Base-by-base conservation (phyloP, 2,797 vertebrate genomes). In the Phrynocephalus forsythii region DNA sequence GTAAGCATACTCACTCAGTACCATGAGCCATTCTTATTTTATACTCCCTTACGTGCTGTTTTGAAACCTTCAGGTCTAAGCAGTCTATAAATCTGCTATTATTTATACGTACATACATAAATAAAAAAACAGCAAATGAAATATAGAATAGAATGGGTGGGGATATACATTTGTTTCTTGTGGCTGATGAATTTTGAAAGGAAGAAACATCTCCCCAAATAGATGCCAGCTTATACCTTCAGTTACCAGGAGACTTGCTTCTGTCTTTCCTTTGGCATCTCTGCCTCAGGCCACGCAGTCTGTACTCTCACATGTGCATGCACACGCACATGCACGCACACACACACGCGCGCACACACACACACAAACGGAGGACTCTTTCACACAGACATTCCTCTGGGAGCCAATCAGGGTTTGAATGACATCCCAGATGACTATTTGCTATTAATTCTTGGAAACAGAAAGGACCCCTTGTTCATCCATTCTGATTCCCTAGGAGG, bases 401-500 rank as follows among this genome's bases (percentile, higher is more conserved):
- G 96, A 97, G 96, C 96, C 87, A 96, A 96, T 97, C 96, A 96
- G 96, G 94, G 94, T 94, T 97, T 97, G 97, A 96, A 96, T 97
- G 97, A 97, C 97, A 97, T 96, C 96, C 96, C 95, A 96, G 96
- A 97, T 97, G 96, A 97, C 96, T 97, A 96, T 95, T 96, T 96
- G 96, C 97, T 97, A 97, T 97, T 97, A 97, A 97, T 97, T 97
- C 97, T 96, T 95, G 92, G 66, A 94, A 95, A 96, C 79, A 97
- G 96, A 97, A 97, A 96, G 94, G 95, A 94, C 93, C 94, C 95
- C 97, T 97, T 97, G 97, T 97, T 97, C 96, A 96, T 92, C 93
- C 90, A 92, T 94, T 95, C 96, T 95, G 95, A 96, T 94, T 94
- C 96, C 96, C 95, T 91, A 85, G 72, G 95, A 97, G 95, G 96